These are phyloP conservation scores for Otolemur crassicaudatus DNA, from an alignment of 2,797 vertebrate genomes.

Conservation along the genomic window DNA sequence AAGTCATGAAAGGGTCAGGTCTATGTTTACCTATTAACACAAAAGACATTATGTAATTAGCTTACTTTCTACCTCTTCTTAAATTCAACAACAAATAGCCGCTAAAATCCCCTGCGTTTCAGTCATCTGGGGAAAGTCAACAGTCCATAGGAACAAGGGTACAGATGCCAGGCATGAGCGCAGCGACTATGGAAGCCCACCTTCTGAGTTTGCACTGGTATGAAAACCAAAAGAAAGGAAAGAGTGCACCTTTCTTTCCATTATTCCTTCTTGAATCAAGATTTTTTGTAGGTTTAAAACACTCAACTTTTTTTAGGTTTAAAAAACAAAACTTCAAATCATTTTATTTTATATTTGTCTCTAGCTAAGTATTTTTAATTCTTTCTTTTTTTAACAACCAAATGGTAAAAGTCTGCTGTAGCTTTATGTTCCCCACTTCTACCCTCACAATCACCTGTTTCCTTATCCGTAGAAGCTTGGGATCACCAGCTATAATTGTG, in stretches of 20 bases:
- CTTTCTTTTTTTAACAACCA: background rate
- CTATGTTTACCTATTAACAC: background rate
- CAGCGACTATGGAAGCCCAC: rapidly evolving
- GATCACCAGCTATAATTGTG: too few relatives aligned
- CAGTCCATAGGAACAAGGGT: background rate
- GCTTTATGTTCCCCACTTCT: background rate
- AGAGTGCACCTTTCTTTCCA: background rate
- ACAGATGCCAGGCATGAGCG: background rate
- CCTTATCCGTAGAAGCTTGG: background rate
- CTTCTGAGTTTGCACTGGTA: background rate
- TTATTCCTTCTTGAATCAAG: background rate
- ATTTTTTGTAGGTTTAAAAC: too few relatives aligned
- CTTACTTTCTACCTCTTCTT: background rate
- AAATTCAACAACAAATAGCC: background rate
- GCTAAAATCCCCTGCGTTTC: background rate
- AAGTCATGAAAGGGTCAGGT: background rate
- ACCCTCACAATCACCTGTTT: background rate
- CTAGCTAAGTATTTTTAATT: background rate
- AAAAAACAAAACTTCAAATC: background rate
- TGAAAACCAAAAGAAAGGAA: background rate
- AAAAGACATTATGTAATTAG: background rate
- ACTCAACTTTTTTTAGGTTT: background rate
- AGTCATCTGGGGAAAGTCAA: background rate
- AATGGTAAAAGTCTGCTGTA: background rate
- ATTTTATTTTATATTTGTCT: background rate